Evolutionary conservation across 2,113 vertebrate genomes (phyloP).

Genomic region (Stigmatopora nigra): DNA sequence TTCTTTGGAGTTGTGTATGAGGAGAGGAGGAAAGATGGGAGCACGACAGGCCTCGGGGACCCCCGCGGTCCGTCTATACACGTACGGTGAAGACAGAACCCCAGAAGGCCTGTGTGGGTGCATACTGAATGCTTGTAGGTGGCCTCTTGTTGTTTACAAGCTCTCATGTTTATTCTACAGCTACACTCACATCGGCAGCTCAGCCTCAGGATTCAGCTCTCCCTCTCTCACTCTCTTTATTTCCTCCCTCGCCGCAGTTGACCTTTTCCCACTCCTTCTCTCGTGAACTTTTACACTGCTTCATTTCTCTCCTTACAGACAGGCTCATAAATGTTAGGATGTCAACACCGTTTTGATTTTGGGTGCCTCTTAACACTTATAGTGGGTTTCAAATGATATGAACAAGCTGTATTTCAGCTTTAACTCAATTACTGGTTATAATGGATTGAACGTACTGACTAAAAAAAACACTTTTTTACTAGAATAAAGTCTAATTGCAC

Average conservation of each 20-base stretch:
- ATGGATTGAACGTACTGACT: too few species aligned
- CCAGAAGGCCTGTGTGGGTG: conserved; percentile 53
- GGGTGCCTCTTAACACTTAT: too few species aligned
- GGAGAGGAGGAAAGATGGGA: conserved; percentile 43
- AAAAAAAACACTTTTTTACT: too few species aligned
- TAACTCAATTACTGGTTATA: too few species aligned
- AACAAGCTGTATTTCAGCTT: too few species aligned
- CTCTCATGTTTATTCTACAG: conserved; percentile 67
- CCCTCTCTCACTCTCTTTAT: conserved; percentile 12
- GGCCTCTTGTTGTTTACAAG: conserved; percentile 64
- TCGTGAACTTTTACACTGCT: conserved; percentile 1
- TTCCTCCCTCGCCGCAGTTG: conserved; percentile 10
- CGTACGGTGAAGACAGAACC: conserved; percentile 43
- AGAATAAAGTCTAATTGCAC: too few species aligned
- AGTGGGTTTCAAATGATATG: too few species aligned
- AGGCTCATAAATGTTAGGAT: too few species aligned
- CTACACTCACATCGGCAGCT: conserved; percentile 53
- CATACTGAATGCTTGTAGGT: conserved; percentile 44
- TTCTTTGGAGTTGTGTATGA: conserved; percentile 38
- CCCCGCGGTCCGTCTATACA: conserved; percentile 27
- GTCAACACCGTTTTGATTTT: too few species aligned
- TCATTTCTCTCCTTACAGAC: neutral
- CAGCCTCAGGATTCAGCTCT: conserved; percentile 47
- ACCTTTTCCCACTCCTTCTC: conserved; percentile 28
- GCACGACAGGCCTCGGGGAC: conserved; percentile 56